Base-by-base conservation (phyloP, 2,797 vertebrate genomes). In the Silurus lanzhouensis region DNA sequence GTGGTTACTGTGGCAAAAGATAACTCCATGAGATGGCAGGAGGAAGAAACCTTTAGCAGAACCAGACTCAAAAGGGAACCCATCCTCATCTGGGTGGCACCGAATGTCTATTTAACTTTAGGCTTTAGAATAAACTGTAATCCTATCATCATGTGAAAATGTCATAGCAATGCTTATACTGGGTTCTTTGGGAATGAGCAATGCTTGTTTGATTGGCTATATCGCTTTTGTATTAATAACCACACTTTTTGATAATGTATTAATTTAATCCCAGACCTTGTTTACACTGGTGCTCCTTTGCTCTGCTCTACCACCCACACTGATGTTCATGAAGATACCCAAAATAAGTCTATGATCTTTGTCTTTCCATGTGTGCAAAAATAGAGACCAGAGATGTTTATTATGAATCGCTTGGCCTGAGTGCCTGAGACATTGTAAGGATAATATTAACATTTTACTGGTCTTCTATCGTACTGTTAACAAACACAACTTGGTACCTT, bases 321-420 rank as follows among this genome's bases (percentile, higher is more conserved):
- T 58, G 55, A 31, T 31, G 74, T 52, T 31, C 55, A 77, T 31
- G 9, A 76, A 19, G 17, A 31, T 31, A 76, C n/a, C 52, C 27
- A 55, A 74, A 74, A 74, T 55, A 72, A 17, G 3, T 27, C 52
- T 52, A 57, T 27, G 14, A 57, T 57, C n/a, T 25, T 27, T 27
- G 48, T 75, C 8, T 57, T 75, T 75, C 48, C 72, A 75, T 17
- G 13, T 57, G 48, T 25, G 13, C 52, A 75, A 55, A 46, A 75
- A 57, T 55, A 75, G 6, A 71, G 44, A 48, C 70, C 70, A 52
- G 70, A 75, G 48, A 27, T 75, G 72, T 75, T 75, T 75, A 75
- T 15, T 75, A 75, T 57, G 7, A 55, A 75, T 25, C 52, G 7
- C 48, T 55, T 27, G 14, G 72, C n/a, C 48, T 57, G 72, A 57